Evolutionary conservation across 2,797 vertebrate species (phyloP).

Genomic region (Darevskia nairensis): DNA sequence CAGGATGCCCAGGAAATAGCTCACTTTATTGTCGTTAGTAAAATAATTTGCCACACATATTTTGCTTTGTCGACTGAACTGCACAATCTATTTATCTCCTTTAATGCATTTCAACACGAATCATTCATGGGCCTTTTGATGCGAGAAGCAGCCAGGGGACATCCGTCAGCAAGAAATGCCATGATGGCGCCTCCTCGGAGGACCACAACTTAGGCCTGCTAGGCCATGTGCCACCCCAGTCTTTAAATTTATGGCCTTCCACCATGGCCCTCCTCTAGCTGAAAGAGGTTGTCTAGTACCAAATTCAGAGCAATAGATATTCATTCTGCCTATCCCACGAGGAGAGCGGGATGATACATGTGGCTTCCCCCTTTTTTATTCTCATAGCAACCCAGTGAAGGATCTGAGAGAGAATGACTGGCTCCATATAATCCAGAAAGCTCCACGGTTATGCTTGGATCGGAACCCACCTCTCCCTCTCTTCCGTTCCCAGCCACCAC

Average conservation of each 20-base stretch:
- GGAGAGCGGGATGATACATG: too few species aligned
- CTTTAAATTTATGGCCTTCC: background rate
- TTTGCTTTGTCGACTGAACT: background rate
- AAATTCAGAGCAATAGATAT: background rate
- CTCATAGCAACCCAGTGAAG: conserved; percentile 35
- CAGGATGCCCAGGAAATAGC: background rate
- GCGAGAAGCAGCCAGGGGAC: background rate
- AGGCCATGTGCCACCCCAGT: background rate
- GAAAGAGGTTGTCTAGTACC: too few species aligned
- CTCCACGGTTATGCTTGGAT: background rate
- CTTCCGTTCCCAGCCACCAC: background rate
- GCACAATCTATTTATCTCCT: background rate
- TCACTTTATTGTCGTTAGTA: background rate
- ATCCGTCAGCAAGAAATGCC: background rate
- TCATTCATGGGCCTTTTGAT: background rate
- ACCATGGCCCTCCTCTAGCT: background rate
- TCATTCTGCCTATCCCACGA: too few species aligned
- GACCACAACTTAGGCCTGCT: background rate
- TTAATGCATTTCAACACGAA: background rate
- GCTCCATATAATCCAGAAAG: too few species aligned
- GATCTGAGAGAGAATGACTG: conserved; percentile 29
- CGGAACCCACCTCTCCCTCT: background rate
- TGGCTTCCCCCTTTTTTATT: too few species aligned
- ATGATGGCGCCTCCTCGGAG: background rate
- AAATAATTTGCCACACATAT: background rate